Base-by-base conservation (phyloP, 2,113 vertebrate genomes). In the Jaculus jaculus region DNA sequence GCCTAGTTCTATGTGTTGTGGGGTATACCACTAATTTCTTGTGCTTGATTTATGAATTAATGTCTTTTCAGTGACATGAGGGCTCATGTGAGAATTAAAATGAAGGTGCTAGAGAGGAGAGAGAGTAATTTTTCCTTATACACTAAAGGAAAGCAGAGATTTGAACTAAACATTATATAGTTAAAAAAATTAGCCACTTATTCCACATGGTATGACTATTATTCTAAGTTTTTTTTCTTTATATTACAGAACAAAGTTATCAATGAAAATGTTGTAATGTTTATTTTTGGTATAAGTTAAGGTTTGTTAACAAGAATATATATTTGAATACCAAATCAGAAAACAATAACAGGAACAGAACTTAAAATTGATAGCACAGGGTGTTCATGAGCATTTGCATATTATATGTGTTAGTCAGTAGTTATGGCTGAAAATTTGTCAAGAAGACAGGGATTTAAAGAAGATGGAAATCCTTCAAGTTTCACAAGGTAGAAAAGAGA, bases 141-240 rank as follows among this genome's bases (percentile, higher is more conserved):
- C 18, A 72, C 28, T 74, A 83, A 83, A 37, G n/a, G 21, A 86
- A 68, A 77, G 72, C 23, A 74, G 34, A 75, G 32, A 72, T 73
- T 90, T 81, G 80, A 79, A 73, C 68, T 87, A 82, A 6, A 73
- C 10, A 58, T 84, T 87, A 87, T 77, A 75, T 90, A 37, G 24
- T 80, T 23, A 61, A 51, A 87, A 87, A 5, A 84, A 60, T 54
- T 87, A 51, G 71, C 18, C 17, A 47, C 5, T 63, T 23, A 54
- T 54, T 34, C 4, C 7, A 20, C 7, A 20, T 16, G 32, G 51
- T 92, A 10, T 71, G 58, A 72, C 32, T 85, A 61, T 37, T 78
- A 83, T 79, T 79, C 8, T 32, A 61, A 54, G 3, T 32, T 21
- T 23, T 68, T 61, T 68, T 61, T 54, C 81, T 77, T 73, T 90